These are phyloP conservation scores for Drosophila rufa DNA, from an alignment of 1,140 invertebrate species.

Conservation along the genomic window DNA sequence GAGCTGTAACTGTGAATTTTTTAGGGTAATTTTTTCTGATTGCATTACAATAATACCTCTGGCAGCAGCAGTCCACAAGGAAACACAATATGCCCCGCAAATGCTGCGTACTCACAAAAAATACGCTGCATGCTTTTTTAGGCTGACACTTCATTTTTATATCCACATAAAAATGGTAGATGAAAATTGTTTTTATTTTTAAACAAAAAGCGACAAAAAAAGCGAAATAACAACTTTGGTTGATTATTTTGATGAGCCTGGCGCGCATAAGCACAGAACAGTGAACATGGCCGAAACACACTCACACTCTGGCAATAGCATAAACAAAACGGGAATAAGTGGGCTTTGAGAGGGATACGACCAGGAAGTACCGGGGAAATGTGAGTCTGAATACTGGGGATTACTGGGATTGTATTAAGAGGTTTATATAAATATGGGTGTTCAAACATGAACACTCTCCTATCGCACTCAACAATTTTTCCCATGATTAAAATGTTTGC, in stretches of 20 bases:
- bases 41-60: constrained; percentile 23
- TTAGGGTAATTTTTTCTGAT: constrained; percentile 19
- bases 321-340: constrained; percentile 11
- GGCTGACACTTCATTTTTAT: constrained; percentile 74
- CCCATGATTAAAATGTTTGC: too few relatives aligned
- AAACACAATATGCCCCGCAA: constrained; percentile 24
- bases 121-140: constrained; percentile 56
- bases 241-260: constrained; percentile 78
- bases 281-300: constrained; percentile 54
- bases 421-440: too few relatives aligned
- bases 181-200: constrained; percentile 72
- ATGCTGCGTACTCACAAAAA: constrained; percentile 15
- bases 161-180: constrained; percentile 68
- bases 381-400: too few relatives aligned
- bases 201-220: constrained; percentile 39
- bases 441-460: too few relatives aligned
- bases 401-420: not conserved
- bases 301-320: not conserved
- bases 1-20: constrained; percentile 8
- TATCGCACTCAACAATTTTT: too few relatives aligned
- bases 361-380: not conserved
- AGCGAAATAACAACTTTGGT: constrained; percentile 65
- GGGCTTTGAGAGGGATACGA: not conserved
- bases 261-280: constrained; percentile 63
- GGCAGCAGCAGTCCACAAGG: not conserved